phyloP scores from a whole-genome alignment of 2,888 invertebrate genomes.

The Chrysotoxum bicinctum region DNA sequence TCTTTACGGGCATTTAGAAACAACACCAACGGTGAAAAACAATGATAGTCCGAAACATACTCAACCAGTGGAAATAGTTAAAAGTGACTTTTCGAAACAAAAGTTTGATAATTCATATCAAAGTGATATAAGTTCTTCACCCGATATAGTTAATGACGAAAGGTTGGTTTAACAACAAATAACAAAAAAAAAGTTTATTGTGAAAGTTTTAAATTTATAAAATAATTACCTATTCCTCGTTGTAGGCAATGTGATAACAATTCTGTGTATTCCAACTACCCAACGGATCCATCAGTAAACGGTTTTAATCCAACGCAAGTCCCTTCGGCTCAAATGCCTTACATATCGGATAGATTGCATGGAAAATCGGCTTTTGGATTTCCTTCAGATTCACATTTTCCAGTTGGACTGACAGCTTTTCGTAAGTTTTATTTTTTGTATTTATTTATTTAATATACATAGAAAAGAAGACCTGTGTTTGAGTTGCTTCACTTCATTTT shows the following conservation, averaged over 20 bases:
- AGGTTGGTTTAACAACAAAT: conserved; percentile 73
- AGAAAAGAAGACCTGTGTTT: background rate
- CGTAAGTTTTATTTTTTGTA: conserved; percentile 78
- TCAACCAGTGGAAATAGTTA: conserved; percentile 9
- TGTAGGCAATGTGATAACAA: conserved; percentile 74
- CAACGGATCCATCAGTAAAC: conserved; percentile 59
- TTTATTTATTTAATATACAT: background rate
- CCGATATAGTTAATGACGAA: conserved; percentile 80
- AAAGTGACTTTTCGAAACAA: conserved; percentile 38
- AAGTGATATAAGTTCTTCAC: conserved; percentile 80
- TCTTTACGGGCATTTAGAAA: conserved; percentile 89
- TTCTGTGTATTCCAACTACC: conserved; percentile 70
- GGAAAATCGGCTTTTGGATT: conserved; percentile 75
- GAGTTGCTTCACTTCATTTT: too few relatives aligned
- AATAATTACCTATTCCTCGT: conserved; percentile 53
- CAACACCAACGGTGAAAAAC: conserved; percentile 38
- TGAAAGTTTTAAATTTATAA: background rate
- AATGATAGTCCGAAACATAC: conserved; percentile 18
- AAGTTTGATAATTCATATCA: conserved; percentile 77
- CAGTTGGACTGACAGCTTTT: conserved; percentile 81
- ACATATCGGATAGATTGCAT: conserved; percentile 59
- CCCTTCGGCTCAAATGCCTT: conserved; percentile 72
- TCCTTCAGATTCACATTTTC: conserved; percentile 78
- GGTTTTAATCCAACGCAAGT: conserved; percentile 73
- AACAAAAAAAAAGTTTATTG: background rate